A percentile compares a stretch with the other conserved stretches of the same genome.
Evolutionary conservation across 2,888 invertebrate species (phyloP).

Genomic region (Oasisia sp.): DNA sequence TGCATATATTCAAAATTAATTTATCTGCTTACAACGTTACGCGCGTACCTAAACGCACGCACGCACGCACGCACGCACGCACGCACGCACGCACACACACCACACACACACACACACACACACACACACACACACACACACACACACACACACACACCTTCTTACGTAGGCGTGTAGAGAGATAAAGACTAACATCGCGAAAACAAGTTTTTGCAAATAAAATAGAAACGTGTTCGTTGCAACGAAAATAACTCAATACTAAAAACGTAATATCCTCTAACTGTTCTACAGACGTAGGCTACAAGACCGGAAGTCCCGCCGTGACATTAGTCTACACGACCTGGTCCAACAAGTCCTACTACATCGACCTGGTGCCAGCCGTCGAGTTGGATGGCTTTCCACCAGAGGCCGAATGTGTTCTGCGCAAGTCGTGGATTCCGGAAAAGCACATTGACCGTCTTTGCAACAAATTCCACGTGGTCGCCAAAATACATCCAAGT

Average conservation of each 20-base stretch:
- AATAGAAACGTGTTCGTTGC: too few species aligned
- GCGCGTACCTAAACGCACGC: neutral
- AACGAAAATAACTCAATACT: neutral
- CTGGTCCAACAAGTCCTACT: neutral
- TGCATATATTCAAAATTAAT: too few species aligned
- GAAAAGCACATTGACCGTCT: neutral
- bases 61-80: too few species aligned
- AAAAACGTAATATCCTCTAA: neutral
- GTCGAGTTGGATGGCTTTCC: neutral
- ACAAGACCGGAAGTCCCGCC: neutral
- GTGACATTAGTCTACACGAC: neutral
- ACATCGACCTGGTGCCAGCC: neutral
- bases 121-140: neutral
- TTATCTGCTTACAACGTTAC: too few species aligned
- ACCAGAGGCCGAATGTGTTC: neutral
- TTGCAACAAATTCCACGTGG: neutral
- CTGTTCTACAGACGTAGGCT: neutral
- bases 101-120: neutral
- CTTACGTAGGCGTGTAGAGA: neutral
- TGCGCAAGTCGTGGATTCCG: neutral
- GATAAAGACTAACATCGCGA: neutral
- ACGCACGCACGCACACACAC: neutral
- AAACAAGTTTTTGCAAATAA: too few species aligned
- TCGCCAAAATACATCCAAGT: neutral
- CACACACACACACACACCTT: neutral